phyloP scores from a whole-genome alignment of 2,888 invertebrate species.

The Endomychus coccineus region DNA sequence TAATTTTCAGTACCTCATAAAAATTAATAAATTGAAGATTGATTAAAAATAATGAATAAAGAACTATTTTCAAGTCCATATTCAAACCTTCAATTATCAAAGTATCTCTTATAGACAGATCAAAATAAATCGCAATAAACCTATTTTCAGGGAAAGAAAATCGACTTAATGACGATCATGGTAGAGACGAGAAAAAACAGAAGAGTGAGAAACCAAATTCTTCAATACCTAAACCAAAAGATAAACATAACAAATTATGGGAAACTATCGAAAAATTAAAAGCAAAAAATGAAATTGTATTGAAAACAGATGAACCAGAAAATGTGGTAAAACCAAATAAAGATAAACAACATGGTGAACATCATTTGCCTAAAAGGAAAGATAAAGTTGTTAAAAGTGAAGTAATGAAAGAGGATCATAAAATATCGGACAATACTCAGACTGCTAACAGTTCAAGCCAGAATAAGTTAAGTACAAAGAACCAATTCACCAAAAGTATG shows the following conservation, averaged over 20 bases:
- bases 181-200: conserved; percentile 11
- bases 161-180: conserved; percentile 16
- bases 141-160: too few species aligned
- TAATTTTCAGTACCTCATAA: too few species aligned
- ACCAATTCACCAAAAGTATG: conserved; percentile 36
- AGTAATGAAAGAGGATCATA: conserved; percentile 34
- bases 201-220: conserved; percentile 15
- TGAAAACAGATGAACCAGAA: conserved; percentile 35
- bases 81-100: too few species aligned
- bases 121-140: too few species aligned
- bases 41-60: too few species aligned
- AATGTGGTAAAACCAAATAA: conserved; percentile 26
- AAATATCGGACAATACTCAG: conserved; percentile 29
- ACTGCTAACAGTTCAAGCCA: too few species aligned
- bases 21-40: too few species aligned
- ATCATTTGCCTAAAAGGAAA: conserved; percentile 23
- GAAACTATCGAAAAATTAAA: conserved; percentile 58
- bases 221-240: too few species aligned
- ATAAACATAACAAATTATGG: conserved; percentile 41
- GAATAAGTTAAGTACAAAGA: conserved; percentile 25
- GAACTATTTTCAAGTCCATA: too few species aligned
- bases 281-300: conserved; percentile 54
- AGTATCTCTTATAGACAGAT: too few species aligned
- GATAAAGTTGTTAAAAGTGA: conserved; percentile 15
- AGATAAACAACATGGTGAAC: conserved; percentile 21